These are phyloP conservation scores for Pogoniulus pusillus DNA, from an alignment of 2,797 vertebrate genomes.

Conservation along the genomic window DNA sequence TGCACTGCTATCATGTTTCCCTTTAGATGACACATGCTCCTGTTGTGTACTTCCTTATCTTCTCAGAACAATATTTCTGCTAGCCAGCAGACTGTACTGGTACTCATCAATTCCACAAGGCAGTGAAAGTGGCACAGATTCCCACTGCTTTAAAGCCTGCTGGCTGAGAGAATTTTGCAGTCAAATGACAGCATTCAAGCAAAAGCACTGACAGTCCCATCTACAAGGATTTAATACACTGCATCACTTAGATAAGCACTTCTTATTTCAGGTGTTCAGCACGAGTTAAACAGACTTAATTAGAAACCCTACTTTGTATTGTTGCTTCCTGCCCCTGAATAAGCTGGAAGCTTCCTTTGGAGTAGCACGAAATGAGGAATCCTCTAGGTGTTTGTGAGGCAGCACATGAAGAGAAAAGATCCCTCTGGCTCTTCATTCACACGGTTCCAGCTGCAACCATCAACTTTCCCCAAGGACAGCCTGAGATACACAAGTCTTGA, in stretches of 20 bases:
- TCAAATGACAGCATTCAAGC: not conserved
- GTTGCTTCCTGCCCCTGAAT: not conserved
- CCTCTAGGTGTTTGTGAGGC: not conserved
- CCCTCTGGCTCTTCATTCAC: not conserved
- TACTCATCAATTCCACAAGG: not conserved
- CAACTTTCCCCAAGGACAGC: not conserved
- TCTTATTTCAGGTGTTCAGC: not conserved
- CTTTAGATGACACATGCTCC: not conserved
- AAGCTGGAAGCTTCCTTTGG: not conserved
- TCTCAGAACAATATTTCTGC: not conserved
- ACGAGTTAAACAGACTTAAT: not conserved
- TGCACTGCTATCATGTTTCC: not conserved
- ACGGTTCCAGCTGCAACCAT: not conserved
- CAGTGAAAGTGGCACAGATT: not conserved
- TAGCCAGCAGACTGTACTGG: not conserved
- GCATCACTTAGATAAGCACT: not conserved
- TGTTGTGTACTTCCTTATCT: conserved; percentile 12
- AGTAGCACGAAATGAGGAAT: not conserved
- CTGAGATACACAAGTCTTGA: not conserved
- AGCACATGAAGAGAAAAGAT: accelerated
- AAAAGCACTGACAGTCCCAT: not conserved
- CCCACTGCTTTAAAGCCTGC: not conserved
- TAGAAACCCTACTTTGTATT: not conserved
- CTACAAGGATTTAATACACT: not conserved
- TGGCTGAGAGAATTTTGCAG: not conserved